phyloP scores from a whole-genome alignment of 2,113 vertebrate genomes.

The Abramis brama region DNA sequence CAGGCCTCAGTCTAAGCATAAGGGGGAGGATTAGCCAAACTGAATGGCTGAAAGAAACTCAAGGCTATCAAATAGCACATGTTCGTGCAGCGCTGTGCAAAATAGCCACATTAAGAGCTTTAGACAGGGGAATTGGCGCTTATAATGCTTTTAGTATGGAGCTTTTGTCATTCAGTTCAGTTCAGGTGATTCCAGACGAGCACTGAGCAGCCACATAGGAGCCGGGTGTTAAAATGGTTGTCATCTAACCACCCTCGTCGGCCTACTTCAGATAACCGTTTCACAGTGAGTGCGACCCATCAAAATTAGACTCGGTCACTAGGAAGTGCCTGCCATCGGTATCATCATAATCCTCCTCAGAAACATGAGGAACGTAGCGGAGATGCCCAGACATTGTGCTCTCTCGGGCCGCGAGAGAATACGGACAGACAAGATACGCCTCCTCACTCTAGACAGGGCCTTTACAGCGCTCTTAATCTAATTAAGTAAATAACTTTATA shows the following conservation, averaged over 20 bases:
- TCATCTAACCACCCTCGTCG: conserved; percentile 35
- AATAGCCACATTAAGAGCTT: conserved; percentile 69
- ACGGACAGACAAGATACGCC: conserved; percentile 69
- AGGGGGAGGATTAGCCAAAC: conserved; percentile 71
- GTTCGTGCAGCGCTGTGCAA: conserved; percentile 73
- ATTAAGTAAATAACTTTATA: conserved; percentile 93
- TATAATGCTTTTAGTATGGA: conserved; percentile 47
- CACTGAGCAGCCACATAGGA: conserved; percentile 10
- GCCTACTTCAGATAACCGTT: conserved; percentile 34
- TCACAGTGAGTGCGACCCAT: conserved; percentile 21
- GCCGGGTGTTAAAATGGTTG: conserved; percentile 39
- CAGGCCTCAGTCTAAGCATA: conserved; percentile 64
- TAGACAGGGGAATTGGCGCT: conserved; percentile 50
- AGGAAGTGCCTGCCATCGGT: neutral
- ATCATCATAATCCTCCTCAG: conserved; percentile 21
- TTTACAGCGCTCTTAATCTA: conserved; percentile 81
- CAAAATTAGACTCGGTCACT: conserved; percentile 40
- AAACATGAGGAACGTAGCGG: neutral
- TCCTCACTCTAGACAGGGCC: conserved; percentile 69
- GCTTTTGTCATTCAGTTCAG: conserved; percentile 39
- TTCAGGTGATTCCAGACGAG: conserved; percentile 55
- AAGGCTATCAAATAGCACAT: conserved; percentile 75
- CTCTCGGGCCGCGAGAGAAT: conserved; percentile 71
- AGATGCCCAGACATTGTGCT: conserved; percentile 62
- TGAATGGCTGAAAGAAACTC: conserved; percentile 66